phyloP scores from a whole-genome alignment of 2,888 invertebrate species.

The Seira sanloemensis region DNA sequence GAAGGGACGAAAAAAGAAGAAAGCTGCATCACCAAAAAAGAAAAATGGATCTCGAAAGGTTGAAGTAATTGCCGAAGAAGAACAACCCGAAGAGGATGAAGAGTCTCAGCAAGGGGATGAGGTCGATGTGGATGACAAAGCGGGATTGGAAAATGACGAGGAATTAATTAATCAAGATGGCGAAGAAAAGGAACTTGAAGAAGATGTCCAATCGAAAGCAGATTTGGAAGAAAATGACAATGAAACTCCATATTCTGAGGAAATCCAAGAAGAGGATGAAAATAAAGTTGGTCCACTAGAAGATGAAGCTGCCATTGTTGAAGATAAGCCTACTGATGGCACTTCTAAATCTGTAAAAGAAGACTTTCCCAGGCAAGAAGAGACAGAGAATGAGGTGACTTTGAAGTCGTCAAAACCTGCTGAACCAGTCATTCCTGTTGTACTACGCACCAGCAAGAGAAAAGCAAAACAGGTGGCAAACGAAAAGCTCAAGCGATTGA shows the following conservation, averaged over 20 bases:
- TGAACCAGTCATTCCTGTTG: not conserved
- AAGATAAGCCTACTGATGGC: too few relatives aligned
- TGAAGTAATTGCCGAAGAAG: not conserved
- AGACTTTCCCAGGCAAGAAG: too few relatives aligned
- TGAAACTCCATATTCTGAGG: not conserved
- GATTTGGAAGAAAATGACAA: not conserved
- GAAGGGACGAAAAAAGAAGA: constrained; percentile 31
- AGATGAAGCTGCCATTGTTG: too few relatives aligned
- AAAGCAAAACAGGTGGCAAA: constrained; percentile 27
- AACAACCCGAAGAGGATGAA: constrained; percentile 10
- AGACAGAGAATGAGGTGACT: not conserved
- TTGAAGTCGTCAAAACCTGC: not conserved
- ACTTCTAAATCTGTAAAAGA: too few relatives aligned
- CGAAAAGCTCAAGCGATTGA: constrained; percentile 17
- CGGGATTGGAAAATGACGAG: not conserved
- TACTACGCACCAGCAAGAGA: not conserved
- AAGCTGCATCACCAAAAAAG: constrained; percentile 20
- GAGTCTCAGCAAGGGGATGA: not conserved
- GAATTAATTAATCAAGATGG: not conserved
- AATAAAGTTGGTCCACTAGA: too few relatives aligned
- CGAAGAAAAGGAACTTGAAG: not conserved
- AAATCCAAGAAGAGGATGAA: constrained; percentile 2
- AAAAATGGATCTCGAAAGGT: constrained; percentile 15
- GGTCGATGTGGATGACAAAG: constrained; percentile 2
- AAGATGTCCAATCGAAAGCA: not conserved